Conservation (phyloP, 2,797 vertebrate species). For the Crossoptilon crossoptilon region DNA sequence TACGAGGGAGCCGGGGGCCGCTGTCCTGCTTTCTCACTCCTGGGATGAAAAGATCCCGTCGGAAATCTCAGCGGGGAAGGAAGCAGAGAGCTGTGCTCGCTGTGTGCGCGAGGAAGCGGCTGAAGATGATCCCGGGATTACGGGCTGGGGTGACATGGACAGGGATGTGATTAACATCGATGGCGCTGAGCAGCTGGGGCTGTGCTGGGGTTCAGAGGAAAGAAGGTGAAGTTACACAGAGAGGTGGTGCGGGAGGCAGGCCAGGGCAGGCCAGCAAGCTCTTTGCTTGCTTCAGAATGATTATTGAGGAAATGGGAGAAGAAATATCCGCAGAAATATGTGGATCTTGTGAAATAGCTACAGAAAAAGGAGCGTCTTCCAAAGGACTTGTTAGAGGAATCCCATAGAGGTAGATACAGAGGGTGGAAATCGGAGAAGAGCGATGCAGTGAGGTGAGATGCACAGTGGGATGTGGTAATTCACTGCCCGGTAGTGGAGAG, state of each 20-base stretch:
- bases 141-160: not conserved
- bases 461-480: not conserved
- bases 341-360: not conserved
- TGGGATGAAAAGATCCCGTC: not conserved
- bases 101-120: fast-evolving
- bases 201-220: not conserved
- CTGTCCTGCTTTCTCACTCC: not conserved
- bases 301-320: not conserved
- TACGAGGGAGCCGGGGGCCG: not conserved
- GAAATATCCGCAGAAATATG: no score
- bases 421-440: not conserved
- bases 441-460: not conserved
- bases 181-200: not conserved
- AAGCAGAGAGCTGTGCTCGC: fast-evolving
- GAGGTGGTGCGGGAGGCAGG: not conserved
- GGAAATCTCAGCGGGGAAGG: not conserved
- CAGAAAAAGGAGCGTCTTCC: not conserved
- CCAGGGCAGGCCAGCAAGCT: not conserved
- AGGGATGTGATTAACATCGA: not conserved
- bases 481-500: fast-evolving
- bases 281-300: not conserved
- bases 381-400: not conserved
- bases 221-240: not conserved
- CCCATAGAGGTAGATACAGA: not conserved
- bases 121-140: not conserved